Conservation (phyloP, 2,888 invertebrate species). For the Eupithecia inturbata region DNA sequence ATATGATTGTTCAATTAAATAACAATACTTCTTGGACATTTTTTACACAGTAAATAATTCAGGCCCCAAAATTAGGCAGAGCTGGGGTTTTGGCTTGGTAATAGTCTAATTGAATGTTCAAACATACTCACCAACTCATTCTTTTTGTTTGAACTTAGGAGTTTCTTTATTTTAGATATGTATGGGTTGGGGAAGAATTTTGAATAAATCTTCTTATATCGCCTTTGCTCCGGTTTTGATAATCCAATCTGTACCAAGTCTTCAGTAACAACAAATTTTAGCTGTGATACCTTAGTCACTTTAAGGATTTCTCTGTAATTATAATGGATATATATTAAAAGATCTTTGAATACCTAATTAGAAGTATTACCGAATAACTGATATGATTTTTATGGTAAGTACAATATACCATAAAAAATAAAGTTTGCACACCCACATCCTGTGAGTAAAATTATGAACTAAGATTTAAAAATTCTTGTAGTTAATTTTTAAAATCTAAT, state of each 20-base stretch:
- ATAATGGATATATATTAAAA: background rate
- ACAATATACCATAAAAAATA: too few relatives aligned
- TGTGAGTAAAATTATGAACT: background rate
- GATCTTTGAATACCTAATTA: background rate
- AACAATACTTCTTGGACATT: background rate
- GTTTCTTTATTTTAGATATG: conserved; percentile 94
- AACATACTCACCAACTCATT: conserved; percentile 74
- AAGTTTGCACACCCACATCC: too few relatives aligned
- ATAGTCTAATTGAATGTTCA: background rate
- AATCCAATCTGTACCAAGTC: conserved; percentile 96
- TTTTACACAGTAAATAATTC: background rate
- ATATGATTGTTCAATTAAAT: background rate
- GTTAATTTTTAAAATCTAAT: too few relatives aligned
- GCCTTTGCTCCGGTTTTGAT: conserved; percentile 96
- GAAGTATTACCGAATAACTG: background rate
- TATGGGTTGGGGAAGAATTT: conserved; percentile 97
- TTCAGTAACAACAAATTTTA: conserved; percentile 97
- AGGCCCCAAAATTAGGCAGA: background rate
- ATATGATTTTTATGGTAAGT: too few relatives aligned
- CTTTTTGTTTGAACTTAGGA: conserved; percentile 86
- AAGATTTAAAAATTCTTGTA: background rate
- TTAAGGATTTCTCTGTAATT: conserved; percentile 91
- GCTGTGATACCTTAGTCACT: conserved; percentile 93
- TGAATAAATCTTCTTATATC: conserved; percentile 96
- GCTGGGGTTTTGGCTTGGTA: background rate